Percentiles rank a stretch among this genome's conserved stretches.
Conservation (phyloP, 2,113 vertebrate genomes). For the Salvator merianae region DNA sequence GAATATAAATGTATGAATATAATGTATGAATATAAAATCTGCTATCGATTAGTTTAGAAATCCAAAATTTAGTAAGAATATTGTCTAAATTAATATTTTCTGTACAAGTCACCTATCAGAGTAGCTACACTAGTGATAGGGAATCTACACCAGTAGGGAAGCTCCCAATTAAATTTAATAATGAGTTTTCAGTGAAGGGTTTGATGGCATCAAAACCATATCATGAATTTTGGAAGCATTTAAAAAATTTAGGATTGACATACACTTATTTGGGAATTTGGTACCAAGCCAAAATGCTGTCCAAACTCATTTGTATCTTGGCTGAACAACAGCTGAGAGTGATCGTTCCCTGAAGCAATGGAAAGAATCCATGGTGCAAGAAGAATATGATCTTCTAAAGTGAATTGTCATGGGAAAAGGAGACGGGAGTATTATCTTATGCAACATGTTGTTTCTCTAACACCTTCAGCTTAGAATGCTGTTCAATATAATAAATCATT, state of each 20-base stretch:
- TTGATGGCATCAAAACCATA: not conserved
- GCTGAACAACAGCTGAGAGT: conserved; percentile 56
- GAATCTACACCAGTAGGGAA: not conserved
- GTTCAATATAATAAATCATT: not conserved
- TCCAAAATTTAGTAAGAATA: not conserved
- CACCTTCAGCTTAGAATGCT: conserved; percentile 32
- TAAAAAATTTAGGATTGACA: conserved; percentile 43
- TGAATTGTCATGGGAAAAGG: conserved; percentile 53
- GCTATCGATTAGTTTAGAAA: no score
- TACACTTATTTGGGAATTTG: conserved; percentile 41
- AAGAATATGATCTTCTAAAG: conserved; percentile 54
- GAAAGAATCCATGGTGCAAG: conserved; percentile 56
- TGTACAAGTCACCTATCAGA: not conserved
- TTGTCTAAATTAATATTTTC: not conserved
- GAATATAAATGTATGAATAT: not conserved
- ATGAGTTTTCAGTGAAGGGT: not conserved
- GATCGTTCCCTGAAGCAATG: conserved; percentile 56
- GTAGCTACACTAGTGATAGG: not conserved
- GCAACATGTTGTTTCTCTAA: conserved; percentile 39
- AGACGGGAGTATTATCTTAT: conserved; percentile 41
- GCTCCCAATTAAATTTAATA: conserved; percentile 18
- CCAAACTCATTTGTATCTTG: conserved; percentile 60
- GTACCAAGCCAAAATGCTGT: conserved; percentile 54
- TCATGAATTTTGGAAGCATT: conserved; percentile 51
- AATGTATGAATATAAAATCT: not conserved